Percentiles rank a stretch among this genome's conserved stretches.
These are phyloP conservation scores for Heteropelma amictum DNA, from an alignment of 2,888 invertebrate genomes.

Conservation along the genomic window DNA sequence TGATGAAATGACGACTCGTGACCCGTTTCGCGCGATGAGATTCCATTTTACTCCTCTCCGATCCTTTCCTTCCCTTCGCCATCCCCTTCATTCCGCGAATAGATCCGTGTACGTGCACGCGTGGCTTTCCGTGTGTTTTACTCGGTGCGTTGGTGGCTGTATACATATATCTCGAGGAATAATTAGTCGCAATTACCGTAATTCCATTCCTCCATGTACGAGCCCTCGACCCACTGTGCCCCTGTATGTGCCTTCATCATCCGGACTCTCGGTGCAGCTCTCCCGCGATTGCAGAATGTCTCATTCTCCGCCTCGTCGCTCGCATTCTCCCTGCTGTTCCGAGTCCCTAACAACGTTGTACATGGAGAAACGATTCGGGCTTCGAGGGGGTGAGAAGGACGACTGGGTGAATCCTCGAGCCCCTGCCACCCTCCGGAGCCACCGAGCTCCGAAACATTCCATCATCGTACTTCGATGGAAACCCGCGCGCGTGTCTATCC, in stretches of 20 bases:
- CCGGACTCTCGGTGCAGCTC: conserved; percentile 24
- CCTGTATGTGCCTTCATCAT: conserved; percentile 29
- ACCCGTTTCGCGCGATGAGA: conserved; percentile 6
- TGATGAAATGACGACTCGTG: conserved; percentile 9
- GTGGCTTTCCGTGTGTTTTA: not conserved
- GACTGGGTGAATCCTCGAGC: not conserved
- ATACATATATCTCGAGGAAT: conserved; percentile 51
- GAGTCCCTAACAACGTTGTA: conserved; percentile 8
- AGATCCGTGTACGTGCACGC: not conserved
- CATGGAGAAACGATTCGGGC: not conserved
- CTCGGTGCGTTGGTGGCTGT: not conserved
- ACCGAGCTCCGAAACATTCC: conserved; percentile 43
- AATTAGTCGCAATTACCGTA: conserved; percentile 57
- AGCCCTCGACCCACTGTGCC: not conserved
- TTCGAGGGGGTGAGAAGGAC: not conserved
- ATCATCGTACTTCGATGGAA: conserved; percentile 34
- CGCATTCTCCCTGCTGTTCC: conserved; percentile 50
- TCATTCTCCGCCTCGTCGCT: conserved; percentile 52
- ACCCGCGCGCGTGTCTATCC: not conserved
- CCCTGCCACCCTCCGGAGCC: not conserved
- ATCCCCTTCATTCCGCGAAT: conserved; percentile 79
- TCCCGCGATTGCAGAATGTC: conserved; percentile 50
- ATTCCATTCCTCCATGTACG: conserved; percentile 46
- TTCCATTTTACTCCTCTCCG: not conserved
- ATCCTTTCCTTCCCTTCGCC: not conserved